phyloP scores from a whole-genome alignment of 2,888 invertebrate genomes.

The Anthophora plumipes region DNA sequence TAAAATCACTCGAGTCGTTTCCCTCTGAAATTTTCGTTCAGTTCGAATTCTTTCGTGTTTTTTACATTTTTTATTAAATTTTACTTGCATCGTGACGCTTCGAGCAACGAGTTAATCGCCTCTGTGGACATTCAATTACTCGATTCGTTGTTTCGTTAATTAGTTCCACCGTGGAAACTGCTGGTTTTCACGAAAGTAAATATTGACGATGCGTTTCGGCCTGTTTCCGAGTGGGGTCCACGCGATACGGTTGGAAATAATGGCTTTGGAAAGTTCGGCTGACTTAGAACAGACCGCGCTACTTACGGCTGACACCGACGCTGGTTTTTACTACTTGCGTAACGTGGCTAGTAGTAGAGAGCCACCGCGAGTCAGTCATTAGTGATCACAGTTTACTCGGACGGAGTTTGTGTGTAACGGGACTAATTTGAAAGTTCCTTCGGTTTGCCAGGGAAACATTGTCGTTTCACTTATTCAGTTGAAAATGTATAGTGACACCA shows the following conservation, averaged over 20 bases:
- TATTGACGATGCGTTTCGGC: background rate
- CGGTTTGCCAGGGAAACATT: background rate
- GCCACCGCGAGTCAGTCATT: conserved; percentile 20
- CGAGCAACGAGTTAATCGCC: too few relatives aligned
- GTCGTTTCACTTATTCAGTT: too few relatives aligned
- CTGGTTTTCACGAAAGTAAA: conserved; percentile 1
- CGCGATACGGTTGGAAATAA: conserved; percentile 1
- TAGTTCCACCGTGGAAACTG: background rate
- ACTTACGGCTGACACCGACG: conserved; percentile 20
- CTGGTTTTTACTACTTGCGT: conserved; percentile 29
- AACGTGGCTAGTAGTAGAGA: conserved; percentile 7
- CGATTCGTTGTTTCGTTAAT: conserved; percentile 16
- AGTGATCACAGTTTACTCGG: conserved; percentile 5
- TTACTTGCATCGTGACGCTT: too few relatives aligned
- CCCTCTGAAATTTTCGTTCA: too few relatives aligned
- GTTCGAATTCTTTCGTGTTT: too few relatives aligned
- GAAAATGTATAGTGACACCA: too few relatives aligned
- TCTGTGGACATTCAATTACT: background rate
- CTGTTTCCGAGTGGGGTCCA: background rate
- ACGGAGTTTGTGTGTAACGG: background rate
- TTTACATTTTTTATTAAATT: too few relatives aligned
- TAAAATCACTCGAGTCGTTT: too few relatives aligned
- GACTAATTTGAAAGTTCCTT: background rate
- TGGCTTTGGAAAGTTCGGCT: conserved; percentile 11
- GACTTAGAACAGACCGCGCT: conserved; percentile 7